Base-by-base conservation (phyloP, 2,888 invertebrate genomes). In the Acleris holmiana region DNA sequence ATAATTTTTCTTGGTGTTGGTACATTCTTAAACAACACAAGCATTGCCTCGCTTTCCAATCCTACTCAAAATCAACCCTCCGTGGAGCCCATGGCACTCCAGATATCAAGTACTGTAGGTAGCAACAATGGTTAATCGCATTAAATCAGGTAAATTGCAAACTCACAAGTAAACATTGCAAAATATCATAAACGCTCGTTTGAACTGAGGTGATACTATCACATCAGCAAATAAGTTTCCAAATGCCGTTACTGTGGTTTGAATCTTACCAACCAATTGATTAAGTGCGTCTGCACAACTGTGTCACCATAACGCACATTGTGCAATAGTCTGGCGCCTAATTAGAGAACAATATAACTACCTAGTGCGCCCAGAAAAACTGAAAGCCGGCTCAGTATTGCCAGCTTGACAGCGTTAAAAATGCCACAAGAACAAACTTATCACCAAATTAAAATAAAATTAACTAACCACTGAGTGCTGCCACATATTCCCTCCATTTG, bases 401-500 rank as follows among this genome's bases (percentile, higher is more conserved):
- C 25, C 46, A 19, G 18, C 23, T 19, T 50, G 13, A 21, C 19
- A 19, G 13, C 18, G 8, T 23, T 40, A 47, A 40, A 53, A 10
- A 51, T 49, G 8, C 41, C 5, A 21, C 61, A 67, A 67, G 67
- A 62, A 51, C 29, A 67, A 73, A 73, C 56, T 66, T 68, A 70
- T 69, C 44, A 67, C 59, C 66, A 66, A 65, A 57, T 68, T 70
- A 67, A 72, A 71, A 72, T 72, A 75, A 76, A 74, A 76, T 76
- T 8, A 76, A 89, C 91, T 80, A 77, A 92, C 91, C 91, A 81
- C 91, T 91, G 82, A 92, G 85, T 71, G 91, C 91, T 63, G 91
- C 84, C 73, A 86, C 84, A 82, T 91, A 92, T 82, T 92, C 91
- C 76, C 91, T 89, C 91, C 91, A 91, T 74, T 89, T 90, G 79